Evolutionary conservation across 1,140 invertebrate species (phyloP).

Genomic region (Cotesia glomerata): DNA sequence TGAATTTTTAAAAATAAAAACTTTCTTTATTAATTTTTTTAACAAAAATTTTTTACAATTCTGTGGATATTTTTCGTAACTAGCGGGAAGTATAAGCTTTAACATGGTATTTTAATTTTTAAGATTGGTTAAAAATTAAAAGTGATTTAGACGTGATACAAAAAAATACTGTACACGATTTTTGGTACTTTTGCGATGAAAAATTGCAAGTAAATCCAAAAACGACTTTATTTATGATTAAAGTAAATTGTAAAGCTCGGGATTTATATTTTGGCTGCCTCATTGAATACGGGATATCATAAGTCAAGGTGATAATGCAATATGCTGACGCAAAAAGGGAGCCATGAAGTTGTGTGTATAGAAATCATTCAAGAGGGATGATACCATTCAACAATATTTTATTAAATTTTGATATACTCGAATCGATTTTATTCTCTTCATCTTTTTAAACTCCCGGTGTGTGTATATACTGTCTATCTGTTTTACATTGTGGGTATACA

Average conservation of each 20-base stretch:
- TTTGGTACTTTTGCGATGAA: too few species aligned
- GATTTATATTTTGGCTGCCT: neutral
- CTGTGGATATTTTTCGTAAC: too few species aligned
- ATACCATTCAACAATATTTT: constrained; percentile 25
- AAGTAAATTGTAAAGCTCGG: neutral
- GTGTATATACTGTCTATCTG: neutral
- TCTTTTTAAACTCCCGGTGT: too few species aligned
- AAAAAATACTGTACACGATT: too few species aligned
- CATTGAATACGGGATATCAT: constrained; percentile 25
- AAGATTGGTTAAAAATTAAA: too few species aligned
- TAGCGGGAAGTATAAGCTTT: too few species aligned
- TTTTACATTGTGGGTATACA: neutral
- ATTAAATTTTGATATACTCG: constrained; percentile 33
- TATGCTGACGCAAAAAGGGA: constrained; percentile 29
- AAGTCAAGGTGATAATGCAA: constrained; percentile 30
- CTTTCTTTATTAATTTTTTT: too few species aligned
- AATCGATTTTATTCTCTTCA: neutral
- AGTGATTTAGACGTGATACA: too few species aligned
- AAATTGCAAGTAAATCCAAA: too few species aligned
- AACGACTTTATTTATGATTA: neutral
- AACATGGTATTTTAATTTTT: too few species aligned
- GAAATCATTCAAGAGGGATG: constrained; percentile 13
- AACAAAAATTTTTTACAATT: too few species aligned
- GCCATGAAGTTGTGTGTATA: neutral
- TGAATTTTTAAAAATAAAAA: too few species aligned